These are phyloP conservation scores for Emys orbicularis DNA, from an alignment of 2,797 vertebrate species.

Conservation along the genomic window DNA sequence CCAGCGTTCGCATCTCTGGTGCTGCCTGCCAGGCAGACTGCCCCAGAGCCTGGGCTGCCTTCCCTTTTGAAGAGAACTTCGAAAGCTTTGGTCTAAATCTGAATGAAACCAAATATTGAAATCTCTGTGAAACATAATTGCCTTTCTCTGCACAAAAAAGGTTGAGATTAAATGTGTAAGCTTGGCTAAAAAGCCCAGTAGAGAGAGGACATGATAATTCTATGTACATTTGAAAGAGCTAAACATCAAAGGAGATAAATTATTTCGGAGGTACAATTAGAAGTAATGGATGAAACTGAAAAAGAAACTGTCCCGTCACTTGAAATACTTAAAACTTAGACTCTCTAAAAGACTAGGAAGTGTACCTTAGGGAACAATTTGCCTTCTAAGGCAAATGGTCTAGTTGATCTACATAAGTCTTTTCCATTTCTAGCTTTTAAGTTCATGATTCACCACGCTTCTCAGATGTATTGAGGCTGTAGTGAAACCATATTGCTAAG, in stretches of 20 bases:
- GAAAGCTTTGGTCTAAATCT: neutral
- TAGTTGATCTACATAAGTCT: neutral
- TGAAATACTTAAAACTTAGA: neutral
- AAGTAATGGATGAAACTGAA: neutral
- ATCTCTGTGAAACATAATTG: neutral
- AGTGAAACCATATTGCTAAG: constrained; percentile 2
- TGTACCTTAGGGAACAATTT: neutral
- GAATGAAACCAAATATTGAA: constrained; percentile 10
- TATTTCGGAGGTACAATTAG: neutral
- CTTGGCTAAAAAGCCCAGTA: neutral
- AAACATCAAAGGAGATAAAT: neutral
- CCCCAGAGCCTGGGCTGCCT: neutral
- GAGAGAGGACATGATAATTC: neutral
- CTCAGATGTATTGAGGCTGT: neutral
- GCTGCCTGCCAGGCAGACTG: neutral
- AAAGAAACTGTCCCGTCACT: neutral
- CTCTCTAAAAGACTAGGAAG: neutral
- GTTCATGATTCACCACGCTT: neutral
- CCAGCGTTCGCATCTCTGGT: neutral
- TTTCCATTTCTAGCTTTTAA: constrained; percentile 14
- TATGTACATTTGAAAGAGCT: neutral
- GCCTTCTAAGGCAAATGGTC: neutral
- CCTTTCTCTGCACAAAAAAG: neutral
- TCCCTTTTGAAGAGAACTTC: neutral
- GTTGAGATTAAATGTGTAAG: neutral